Percentiles rank a stretch among this genome's conserved stretches.
Conservation (phyloP, 2,888 invertebrate species). For the Crepidodera aurea region DNA sequence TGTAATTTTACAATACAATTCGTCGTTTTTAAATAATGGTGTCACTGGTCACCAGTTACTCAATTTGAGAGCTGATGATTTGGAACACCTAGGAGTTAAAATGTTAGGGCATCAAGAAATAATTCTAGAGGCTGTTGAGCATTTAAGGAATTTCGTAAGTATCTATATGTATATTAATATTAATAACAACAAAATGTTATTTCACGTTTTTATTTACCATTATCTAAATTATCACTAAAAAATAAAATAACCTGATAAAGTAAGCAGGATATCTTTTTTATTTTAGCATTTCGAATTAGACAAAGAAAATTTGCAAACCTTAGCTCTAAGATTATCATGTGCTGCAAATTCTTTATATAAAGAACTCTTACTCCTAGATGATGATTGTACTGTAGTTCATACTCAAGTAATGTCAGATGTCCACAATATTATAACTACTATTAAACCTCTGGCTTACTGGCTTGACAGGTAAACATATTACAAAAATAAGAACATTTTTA, state of each 20-base stretch:
- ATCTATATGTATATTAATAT: no score
- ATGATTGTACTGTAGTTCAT: constrained; percentile 67
- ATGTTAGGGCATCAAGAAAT: constrained; percentile 94
- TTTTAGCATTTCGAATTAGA: constrained; percentile 88
- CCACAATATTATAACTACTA: constrained; percentile 81
- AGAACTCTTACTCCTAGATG: constrained; percentile 69
- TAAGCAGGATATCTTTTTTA: no score
- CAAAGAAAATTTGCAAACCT: constrained; percentile 89
- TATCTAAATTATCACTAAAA: no score
- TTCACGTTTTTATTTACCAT: no score
- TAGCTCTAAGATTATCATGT: constrained; percentile 85
- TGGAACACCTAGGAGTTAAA: constrained; percentile 84
- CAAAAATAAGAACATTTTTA: no score
- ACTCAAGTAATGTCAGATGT: constrained; percentile 87
- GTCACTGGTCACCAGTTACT: constrained; percentile 85
- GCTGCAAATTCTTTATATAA: constrained; percentile 81
- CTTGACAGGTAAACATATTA: constrained; percentile 83
- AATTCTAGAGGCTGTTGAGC: constrained; percentile 90
- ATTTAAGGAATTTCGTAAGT: constrained; percentile 87
- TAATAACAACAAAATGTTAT: no score
- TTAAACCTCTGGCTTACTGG: constrained; percentile 91
- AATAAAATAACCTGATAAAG: no score
- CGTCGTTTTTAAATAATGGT: constrained; percentile 80
- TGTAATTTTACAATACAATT: constrained; percentile 77
- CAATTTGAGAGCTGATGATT: constrained; percentile 85